These are phyloP conservation scores for Epinotia brunnichana DNA, from an alignment of 2,888 invertebrate species.

Conservation along the genomic window DNA sequence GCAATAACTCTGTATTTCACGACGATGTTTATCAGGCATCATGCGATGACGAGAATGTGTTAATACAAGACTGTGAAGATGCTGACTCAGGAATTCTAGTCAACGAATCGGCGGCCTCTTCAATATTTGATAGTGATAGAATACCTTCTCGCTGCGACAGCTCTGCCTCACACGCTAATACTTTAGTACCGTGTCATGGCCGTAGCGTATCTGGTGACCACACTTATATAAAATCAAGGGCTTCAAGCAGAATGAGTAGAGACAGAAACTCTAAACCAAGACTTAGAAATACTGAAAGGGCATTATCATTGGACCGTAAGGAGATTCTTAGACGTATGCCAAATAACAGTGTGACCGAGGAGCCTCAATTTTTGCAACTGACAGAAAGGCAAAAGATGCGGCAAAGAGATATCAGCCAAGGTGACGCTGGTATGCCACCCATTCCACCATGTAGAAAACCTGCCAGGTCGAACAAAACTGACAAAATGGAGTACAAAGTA, in stretches of 20 bases:
- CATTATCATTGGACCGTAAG: constrained; percentile 82
- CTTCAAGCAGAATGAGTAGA: constrained; percentile 74
- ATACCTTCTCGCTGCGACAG: constrained; percentile 82
- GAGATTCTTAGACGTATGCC: constrained; percentile 81
- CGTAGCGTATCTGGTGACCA: constrained; percentile 81
- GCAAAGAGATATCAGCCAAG: constrained; percentile 70
- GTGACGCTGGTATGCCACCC: constrained; percentile 77
- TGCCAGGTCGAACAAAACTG: constrained; percentile 61
- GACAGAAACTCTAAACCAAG: constrained; percentile 69
- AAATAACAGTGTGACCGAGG: constrained; percentile 67
- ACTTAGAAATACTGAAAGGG: constrained; percentile 77
- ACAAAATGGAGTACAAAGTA: constrained; percentile 74
- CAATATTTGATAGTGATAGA: constrained; percentile 84
- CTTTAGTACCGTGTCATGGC: constrained; percentile 71
- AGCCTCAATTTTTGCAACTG: constrained; percentile 76
- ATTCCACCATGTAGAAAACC: constrained; percentile 78
- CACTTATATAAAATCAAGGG: constrained; percentile 68
- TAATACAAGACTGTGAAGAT: constrained; percentile 86
- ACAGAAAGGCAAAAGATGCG: constrained; percentile 81
- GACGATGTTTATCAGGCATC: constrained; percentile 82
- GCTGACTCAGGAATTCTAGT: constrained; percentile 90
- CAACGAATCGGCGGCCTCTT: constrained; percentile 88
- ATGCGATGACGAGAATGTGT: constrained; percentile 81
- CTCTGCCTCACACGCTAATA: constrained; percentile 76
- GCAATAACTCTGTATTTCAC: constrained; percentile 85